Evolutionary conservation across 2,797 vertebrate species (phyloP).

Genomic region (Serranus cabrilla): DNA sequence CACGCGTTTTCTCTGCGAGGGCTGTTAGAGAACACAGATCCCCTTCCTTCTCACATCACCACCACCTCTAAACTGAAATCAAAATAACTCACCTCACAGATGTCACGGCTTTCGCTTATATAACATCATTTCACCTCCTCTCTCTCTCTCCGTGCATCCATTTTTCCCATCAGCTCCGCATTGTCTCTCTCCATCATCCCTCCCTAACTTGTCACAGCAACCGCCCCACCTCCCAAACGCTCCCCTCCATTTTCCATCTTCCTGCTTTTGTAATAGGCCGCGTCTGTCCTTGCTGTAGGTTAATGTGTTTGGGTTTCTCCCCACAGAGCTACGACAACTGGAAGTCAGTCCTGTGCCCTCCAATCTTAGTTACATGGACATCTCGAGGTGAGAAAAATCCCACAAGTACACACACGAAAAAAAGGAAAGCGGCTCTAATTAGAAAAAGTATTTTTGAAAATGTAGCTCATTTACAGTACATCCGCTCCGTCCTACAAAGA

Average conservation of each 20-base stretch:
- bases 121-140: constrained; percentile 4
- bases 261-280: constrained; percentile 52
- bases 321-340: constrained; percentile 91
- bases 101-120: neutral
- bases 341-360: constrained; percentile 93
- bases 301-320: constrained; percentile 73
- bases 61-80: constrained; percentile 17
- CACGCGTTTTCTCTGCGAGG: neutral
- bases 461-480: constrained; percentile 15
- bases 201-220: constrained; percentile 30
- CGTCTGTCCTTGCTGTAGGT: constrained; percentile 71
- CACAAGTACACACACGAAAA: constrained; percentile 12
- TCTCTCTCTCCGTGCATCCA: constrained; percentile 6
- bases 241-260: constrained; percentile 49
- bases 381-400: constrained; percentile 91
- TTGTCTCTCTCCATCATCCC: constrained; percentile 45
- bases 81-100: constrained; percentile 12
- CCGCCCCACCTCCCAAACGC: neutral
- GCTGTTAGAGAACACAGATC: constrained; percentile 1
- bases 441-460: constrained; percentile 12
- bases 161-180: constrained; percentile 48
- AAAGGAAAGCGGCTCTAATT: constrained; percentile 17
- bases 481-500: constrained; percentile 7
- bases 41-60: neutral
- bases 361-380: constrained; percentile 93